Conservation (phyloP, 2,113 vertebrate genomes). For the Myotis davidii region DNA sequence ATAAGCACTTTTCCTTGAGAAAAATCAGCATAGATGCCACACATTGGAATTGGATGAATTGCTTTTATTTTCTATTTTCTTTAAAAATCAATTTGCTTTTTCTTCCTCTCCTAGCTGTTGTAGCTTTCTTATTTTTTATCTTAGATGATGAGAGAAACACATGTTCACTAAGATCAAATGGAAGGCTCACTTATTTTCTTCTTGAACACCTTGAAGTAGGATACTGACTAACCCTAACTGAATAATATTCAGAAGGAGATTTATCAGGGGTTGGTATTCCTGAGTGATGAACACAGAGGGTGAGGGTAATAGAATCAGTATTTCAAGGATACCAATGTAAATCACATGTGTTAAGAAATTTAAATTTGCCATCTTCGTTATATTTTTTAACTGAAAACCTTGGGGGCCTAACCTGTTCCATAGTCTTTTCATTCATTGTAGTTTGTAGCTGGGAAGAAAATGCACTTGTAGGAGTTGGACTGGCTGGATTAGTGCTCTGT, state of each 20-base stretch:
- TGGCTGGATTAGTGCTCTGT: not conserved
- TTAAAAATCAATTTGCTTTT: conserved; percentile 64
- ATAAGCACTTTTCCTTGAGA: conserved; percentile 67
- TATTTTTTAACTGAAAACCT: conserved; percentile 27
- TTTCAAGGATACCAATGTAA: not conserved
- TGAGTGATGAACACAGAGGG: not conserved
- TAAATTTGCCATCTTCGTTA: not conserved
- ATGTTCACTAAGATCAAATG: not conserved
- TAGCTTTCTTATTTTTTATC: conserved; percentile 35
- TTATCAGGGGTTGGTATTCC: not conserved
- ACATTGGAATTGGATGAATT: conserved; percentile 58
- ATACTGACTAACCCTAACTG: not conserved
- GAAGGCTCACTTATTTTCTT: conserved; percentile 46
- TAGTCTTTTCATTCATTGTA: not conserved
- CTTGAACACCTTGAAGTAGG: not conserved
- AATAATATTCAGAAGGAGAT: not conserved
- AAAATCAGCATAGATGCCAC: conserved; percentile 62
- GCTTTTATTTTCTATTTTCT: conserved; percentile 55
- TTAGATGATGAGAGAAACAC: not conserved
- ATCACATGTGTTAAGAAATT: not conserved
- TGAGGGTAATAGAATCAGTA: not conserved
- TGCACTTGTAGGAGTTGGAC: not conserved
- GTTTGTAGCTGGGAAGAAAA: not conserved
- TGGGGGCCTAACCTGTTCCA: not conserved
- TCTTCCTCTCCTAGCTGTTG: conserved; percentile 43